A percentile compares a stretch with the other conserved stretches of the same genome.
phyloP scores from a whole-genome alignment of 2,797 vertebrate genomes.

The Clarias fuscus region DNA sequence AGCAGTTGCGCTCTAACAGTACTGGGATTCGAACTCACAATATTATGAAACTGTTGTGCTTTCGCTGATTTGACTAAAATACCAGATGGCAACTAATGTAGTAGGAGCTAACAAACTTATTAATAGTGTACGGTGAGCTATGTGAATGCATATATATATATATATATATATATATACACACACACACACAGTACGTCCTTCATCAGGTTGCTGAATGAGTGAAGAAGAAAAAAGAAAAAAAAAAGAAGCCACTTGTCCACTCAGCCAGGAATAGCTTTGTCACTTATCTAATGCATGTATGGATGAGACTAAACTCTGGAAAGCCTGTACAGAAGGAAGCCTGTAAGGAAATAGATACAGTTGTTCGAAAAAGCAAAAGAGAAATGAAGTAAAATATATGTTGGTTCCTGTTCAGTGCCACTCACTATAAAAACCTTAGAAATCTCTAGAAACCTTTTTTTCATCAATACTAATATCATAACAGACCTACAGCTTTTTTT shows the following conservation, averaged over 20 bases:
- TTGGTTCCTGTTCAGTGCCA: neutral
- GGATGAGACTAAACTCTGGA: neutral
- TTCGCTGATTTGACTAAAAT: neutral
- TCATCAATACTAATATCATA: neutral
- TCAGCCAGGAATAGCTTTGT: neutral
- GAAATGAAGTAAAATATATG: conserved; percentile 1
- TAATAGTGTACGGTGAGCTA: neutral
- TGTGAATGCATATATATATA: neutral
- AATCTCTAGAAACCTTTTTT: conserved; percentile 2
- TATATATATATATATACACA: no score
- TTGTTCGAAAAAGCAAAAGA: no score
- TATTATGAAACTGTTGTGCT: neutral
- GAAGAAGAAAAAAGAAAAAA: neutral
- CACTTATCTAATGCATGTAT: conserved; percentile 5
- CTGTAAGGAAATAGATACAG: neutral
- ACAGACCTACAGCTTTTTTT: neutral
- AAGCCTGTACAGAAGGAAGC: neutral
- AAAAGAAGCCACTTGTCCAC: no score
- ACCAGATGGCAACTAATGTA: neutral
- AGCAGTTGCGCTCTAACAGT: conserved; percentile 7
- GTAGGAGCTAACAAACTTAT: neutral
- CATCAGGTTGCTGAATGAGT: neutral
- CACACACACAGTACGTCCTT: neutral
- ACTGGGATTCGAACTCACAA: conserved; percentile 1
- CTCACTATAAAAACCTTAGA: conserved; percentile 13